Evolutionary conservation across 2,888 invertebrate species (phyloP).

Genomic region (Drosophila rellima): DNA sequence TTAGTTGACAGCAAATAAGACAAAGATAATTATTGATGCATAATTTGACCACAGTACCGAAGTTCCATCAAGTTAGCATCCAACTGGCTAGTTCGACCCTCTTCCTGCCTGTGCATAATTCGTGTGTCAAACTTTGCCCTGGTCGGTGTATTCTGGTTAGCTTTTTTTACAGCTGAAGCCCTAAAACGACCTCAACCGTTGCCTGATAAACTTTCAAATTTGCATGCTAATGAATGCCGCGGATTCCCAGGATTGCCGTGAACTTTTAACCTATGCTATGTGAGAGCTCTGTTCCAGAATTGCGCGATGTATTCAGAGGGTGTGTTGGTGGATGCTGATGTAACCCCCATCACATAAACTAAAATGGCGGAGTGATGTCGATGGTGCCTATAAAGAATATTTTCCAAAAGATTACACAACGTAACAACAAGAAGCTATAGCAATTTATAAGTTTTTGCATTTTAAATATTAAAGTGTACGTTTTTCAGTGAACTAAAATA

Average conservation of each 20-base stretch:
- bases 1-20: background rate
- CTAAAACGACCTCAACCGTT: constrained; percentile 21
- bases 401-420: constrained; percentile 18
- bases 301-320: constrained; percentile 7
- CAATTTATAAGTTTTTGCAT: background rate
- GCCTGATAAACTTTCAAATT: constrained; percentile 51
- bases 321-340: background rate
- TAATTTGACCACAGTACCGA: background rate
- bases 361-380: background rate
- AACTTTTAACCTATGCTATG: constrained; percentile 18
- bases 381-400: constrained; percentile 15
- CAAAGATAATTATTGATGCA: background rate
- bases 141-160: background rate
- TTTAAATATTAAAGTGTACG: background rate
- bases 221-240: constrained; percentile 53
- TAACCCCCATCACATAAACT: constrained; percentile 8
- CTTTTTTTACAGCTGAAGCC: constrained; percentile 22
- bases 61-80: background rate
- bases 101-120: constrained; percentile 21
- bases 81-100: background rate
- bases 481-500: background rate
- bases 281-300: background rate
- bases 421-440: background rate
- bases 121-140: constrained; percentile 16
- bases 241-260: background rate